These are phyloP conservation scores for Alexandromys fortis DNA, from an alignment of 2,113 vertebrate species.

Conservation along the genomic window DNA sequence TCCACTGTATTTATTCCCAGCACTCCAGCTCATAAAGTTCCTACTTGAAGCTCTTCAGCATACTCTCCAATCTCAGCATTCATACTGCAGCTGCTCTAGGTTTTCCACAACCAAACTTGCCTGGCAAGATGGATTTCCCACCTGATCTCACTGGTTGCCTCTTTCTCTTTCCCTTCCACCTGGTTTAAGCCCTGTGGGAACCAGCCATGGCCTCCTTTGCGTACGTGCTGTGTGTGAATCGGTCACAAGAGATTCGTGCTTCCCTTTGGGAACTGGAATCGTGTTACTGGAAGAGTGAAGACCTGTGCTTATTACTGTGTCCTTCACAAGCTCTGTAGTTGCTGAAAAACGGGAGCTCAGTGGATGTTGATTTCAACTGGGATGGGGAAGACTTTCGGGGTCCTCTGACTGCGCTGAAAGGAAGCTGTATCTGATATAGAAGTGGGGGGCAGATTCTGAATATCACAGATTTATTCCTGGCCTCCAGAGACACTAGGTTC, in stretches of 20 bases:
- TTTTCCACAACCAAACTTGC: background rate
- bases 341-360: background rate
- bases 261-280: background rate
- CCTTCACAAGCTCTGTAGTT: background rate
- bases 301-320: background rate
- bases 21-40: background rate
- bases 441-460: background rate
- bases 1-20: background rate
- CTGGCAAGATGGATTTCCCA: background rate
- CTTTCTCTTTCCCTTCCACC: background rate
- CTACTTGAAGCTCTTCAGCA: background rate
- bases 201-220: accelerated
- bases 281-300: background rate
- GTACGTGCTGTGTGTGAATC: background rate
- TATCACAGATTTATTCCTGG: background rate
- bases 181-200: background rate
- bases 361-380: background rate
- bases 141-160: background rate
- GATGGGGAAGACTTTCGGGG: background rate
- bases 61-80: background rate
- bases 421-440: background rate
- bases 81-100: background rate
- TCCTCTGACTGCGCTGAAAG: background rate
- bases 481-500: background rate
- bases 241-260: background rate